phyloP scores from a whole-genome alignment of 2,888 invertebrate genomes.

The Microctonus aethiopoides region DNA sequence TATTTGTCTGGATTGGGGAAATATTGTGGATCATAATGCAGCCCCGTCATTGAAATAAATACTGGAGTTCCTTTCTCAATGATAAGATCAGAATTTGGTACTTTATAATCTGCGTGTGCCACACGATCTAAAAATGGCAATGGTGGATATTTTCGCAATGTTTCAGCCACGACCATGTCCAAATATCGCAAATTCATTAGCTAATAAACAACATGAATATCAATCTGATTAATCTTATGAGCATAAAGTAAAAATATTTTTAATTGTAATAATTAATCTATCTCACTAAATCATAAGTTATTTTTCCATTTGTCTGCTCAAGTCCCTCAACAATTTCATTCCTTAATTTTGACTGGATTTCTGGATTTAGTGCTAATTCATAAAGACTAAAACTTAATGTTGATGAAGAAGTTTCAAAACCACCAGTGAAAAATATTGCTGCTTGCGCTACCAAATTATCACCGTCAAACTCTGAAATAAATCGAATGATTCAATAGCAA shows the following conservation, averaged over 20 bases:
- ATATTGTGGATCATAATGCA: conserved; percentile 63
- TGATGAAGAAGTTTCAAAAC: conserved; percentile 58
- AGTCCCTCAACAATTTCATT: conserved; percentile 48
- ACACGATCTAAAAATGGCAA: conserved; percentile 54
- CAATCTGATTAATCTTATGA: too few relatives aligned
- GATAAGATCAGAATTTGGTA: conserved; percentile 50
- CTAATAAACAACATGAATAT: conserved; percentile 30
- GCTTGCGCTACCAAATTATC: conserved; percentile 57
- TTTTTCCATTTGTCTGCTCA: conserved; percentile 43
- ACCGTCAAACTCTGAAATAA: conserved; percentile 52
- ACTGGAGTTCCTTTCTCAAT: conserved; percentile 60
- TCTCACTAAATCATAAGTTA: conserved; percentile 56
- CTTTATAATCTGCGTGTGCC: conserved; percentile 49
- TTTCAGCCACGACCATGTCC: conserved; percentile 60
- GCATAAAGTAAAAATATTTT: too few relatives aligned
- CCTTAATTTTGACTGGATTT: conserved; percentile 50
- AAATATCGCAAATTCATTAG: conserved; percentile 49
- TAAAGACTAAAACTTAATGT: conserved; percentile 50
- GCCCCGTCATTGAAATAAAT: conserved; percentile 56
- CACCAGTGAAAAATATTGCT: conserved; percentile 54
- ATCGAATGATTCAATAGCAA: too few relatives aligned
- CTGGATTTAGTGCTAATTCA: conserved; percentile 49
- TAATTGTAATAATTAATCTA: too few relatives aligned
- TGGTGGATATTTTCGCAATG: conserved; percentile 64
- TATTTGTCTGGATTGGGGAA: conserved; percentile 64